Percentiles rank a stretch among this genome's conserved stretches.
Evolutionary conservation across 2,113 vertebrate genomes (phyloP).

Genomic region (Brienomyrus longianalis): DNA sequence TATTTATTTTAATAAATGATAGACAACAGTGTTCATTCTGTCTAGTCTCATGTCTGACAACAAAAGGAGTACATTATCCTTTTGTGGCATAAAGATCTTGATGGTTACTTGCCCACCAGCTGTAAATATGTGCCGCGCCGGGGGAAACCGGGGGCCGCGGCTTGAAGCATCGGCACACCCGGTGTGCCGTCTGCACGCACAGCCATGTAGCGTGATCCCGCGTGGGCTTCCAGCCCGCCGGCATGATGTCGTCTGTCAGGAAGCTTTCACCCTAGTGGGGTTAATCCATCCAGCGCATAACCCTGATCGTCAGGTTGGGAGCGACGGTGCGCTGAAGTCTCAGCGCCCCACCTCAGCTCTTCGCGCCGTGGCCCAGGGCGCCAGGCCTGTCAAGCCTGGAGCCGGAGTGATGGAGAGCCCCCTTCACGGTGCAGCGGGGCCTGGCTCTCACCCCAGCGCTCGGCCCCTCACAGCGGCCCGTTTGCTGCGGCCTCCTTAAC

Average conservation of each 20-base stretch:
- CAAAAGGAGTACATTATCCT: not conserved
- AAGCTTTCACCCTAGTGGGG: not conserved
- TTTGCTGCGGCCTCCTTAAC: conserved; percentile 45
- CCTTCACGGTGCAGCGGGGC: conserved; percentile 58
- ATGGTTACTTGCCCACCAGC: not conserved
- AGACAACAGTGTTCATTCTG: not conserved
- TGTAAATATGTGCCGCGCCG: not conserved
- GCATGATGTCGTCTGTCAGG: not conserved
- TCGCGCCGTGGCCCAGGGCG: conserved; percentile 34
- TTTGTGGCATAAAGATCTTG: not conserved
- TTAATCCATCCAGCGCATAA: conserved; percentile 47
- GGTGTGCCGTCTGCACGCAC: not conserved
- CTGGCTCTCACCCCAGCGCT: conserved; percentile 48
- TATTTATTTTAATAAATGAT: not conserved
- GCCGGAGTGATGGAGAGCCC: conserved; percentile 64
- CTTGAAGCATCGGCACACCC: not conserved
- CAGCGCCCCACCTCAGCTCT: conserved; percentile 38
- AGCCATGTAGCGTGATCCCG: not conserved
- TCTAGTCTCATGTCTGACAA: not conserved
- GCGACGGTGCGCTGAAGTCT: conserved; percentile 48
- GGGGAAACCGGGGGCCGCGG: not conserved
- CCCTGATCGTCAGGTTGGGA: conserved; percentile 53
- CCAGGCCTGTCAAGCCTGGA: conserved; percentile 63
- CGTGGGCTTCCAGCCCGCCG: not conserved
- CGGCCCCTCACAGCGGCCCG: not conserved